Evolutionary conservation across 2,113 vertebrate species (phyloP).

Genomic region (Halcyon malimbica): DNA sequence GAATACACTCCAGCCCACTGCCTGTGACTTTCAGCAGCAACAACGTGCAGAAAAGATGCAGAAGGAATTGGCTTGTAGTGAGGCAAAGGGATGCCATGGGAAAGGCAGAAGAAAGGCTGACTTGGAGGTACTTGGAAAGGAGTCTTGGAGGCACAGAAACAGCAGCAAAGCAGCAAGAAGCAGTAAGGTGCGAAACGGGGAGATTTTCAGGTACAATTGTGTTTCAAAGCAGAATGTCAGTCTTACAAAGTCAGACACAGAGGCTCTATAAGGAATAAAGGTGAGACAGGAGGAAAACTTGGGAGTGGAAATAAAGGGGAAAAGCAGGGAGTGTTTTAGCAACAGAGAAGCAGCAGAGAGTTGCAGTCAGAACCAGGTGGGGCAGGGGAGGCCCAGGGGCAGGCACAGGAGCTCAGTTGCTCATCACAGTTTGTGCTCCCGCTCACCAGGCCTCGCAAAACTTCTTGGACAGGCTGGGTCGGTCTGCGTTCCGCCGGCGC

Average conservation of each 20-base stretch:
- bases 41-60: background rate
- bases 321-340: background rate
- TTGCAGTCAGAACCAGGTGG: background rate
- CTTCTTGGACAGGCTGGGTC: slow-evolving; percentile 85
- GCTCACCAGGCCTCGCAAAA: slow-evolving; percentile 92
- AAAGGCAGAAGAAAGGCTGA: background rate
- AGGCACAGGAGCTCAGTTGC: background rate
- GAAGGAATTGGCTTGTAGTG: background rate
- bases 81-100: background rate
- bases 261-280: background rate
- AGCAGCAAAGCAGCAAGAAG: background rate
- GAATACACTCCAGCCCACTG: background rate
- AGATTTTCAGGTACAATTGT: background rate
- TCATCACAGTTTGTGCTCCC: background rate
- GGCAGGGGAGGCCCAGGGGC: background rate
- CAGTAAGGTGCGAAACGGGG: background rate
- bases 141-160: background rate
- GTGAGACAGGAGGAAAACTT: background rate
- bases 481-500: slow-evolving; percentile 81
- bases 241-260: background rate
- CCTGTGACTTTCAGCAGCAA: background rate
- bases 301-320: background rate
- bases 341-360: background rate
- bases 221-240: background rate
- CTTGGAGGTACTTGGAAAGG: background rate